Percentiles rank a stretch among this genome's conserved stretches.
Evolutionary conservation across 2,797 vertebrate genomes (phyloP).

Genomic region (Pelochelys cantorii): DNA sequence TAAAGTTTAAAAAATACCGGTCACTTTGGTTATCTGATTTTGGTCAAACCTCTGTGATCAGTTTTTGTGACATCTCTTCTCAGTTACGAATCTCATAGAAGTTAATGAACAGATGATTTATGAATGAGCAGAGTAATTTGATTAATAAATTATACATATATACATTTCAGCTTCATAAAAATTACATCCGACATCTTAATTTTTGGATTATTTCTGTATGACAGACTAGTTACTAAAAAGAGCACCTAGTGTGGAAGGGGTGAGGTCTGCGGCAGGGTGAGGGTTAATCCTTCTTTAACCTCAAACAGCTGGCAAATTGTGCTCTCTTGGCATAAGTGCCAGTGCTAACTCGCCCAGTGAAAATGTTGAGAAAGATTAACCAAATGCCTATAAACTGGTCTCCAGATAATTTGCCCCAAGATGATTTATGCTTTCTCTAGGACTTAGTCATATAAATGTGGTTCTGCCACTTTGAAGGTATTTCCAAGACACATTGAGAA

Average conservation of each 20-base stretch:
- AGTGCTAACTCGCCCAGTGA: background rate
- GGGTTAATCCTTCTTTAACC: background rate
- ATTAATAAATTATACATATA: conserved; percentile 16
- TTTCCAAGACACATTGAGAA: too few species aligned
- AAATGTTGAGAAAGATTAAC: background rate
- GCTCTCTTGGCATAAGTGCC: background rate
- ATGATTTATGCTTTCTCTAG: background rate
- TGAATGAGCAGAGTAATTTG: background rate
- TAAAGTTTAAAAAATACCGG: too few species aligned
- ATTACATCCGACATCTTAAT: conserved; percentile 4
- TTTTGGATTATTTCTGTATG: background rate
- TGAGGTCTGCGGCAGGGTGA: background rate
- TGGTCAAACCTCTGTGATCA: background rate
- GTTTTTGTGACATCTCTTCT: background rate
- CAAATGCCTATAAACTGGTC: background rate
- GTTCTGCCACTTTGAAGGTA: too few species aligned
- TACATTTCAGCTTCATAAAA: conserved; percentile 31
- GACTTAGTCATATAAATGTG: too few species aligned
- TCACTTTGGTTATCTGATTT: background rate
- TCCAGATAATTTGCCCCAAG: background rate
- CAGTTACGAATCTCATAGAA: background rate
- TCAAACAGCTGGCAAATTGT: background rate
- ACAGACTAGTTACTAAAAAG: background rate
- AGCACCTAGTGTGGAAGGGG: background rate
- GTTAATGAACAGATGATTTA: background rate